Evolutionary conservation across 2,888 invertebrate species (phyloP).

Genomic region (Rhamnusium bicolor): DNA sequence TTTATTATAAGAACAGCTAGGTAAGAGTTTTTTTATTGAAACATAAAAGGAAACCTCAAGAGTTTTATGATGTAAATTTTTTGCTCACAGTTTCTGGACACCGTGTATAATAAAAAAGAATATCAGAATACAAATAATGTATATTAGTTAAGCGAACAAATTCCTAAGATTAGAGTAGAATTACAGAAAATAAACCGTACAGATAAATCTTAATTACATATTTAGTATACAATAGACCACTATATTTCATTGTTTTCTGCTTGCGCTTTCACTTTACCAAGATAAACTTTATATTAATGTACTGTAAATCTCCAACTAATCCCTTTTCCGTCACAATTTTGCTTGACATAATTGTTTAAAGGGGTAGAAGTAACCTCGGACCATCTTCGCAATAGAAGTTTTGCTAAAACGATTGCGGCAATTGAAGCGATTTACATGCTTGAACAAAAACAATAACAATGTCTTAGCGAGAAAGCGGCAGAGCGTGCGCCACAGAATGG

Average conservation of each 20-base stretch:
- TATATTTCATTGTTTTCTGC: not conserved
- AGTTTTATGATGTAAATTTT: no score
- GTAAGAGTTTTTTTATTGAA: no score
- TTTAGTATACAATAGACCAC: no score
- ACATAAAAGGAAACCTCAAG: no score
- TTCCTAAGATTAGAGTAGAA: no score
- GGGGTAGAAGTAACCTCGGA: not conserved
- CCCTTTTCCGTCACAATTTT: not conserved
- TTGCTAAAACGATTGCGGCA: slow-evolving; percentile 8
- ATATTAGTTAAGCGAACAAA: no score
- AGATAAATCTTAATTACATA: no score
- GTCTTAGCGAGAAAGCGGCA: slow-evolving; percentile 48
- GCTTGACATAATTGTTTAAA: not conserved
- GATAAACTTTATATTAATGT: not conserved
- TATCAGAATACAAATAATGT: no score
- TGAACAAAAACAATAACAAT: slow-evolving; percentile 50
- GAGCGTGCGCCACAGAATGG: slow-evolving; percentile 46
- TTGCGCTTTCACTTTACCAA: not conserved
- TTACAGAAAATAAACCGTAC: no score
- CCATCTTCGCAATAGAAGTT: not conserved
- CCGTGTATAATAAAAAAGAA: no score
- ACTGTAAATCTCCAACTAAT: not conserved
- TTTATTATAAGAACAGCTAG: no score
- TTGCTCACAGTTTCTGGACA: no score
- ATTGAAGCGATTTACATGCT: slow-evolving; percentile 48